Evolutionary conservation across 1,140 invertebrate species (phyloP).

Genomic region (Ips typographus): DNA sequence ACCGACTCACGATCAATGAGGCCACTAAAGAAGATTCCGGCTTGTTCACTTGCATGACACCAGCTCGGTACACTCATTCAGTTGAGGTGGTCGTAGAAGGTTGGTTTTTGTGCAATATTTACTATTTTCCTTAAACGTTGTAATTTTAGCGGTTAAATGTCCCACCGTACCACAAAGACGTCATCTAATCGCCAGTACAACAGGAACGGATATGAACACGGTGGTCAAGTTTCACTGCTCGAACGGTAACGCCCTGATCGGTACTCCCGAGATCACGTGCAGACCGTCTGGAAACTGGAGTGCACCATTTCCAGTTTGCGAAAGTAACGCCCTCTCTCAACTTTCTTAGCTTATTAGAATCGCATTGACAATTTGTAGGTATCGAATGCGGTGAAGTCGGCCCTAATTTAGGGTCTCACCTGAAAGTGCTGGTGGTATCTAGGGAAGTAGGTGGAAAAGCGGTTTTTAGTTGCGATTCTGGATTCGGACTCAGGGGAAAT

Average conservation of each 20-base stretch:
- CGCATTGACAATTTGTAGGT: constrained; percentile 52
- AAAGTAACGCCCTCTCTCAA: constrained; percentile 62
- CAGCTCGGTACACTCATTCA: constrained; percentile 74
- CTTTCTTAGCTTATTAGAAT: background rate
- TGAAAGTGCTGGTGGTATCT: constrained; percentile 70
- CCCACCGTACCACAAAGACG: constrained; percentile 66
- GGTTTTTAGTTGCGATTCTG: constrained; percentile 76
- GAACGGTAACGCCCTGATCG: constrained; percentile 80
- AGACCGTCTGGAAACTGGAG: constrained; percentile 84
- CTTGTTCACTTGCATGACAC: constrained; percentile 77
- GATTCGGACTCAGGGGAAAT: constrained; percentile 74
- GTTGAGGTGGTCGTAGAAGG: constrained; percentile 78
- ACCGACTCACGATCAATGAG: constrained; percentile 76
- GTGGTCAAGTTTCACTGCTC: constrained; percentile 73
- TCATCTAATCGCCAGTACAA: constrained; percentile 68
- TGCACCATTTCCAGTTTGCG: constrained; percentile 74
- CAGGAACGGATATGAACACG: constrained; percentile 72
- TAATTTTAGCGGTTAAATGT: constrained; percentile 70
- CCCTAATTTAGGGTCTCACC: constrained; percentile 54
- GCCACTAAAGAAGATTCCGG: constrained; percentile 79
- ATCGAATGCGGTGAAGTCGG: constrained; percentile 75
- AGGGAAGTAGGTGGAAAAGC: constrained; percentile 75
- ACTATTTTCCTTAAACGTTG: too few species aligned
- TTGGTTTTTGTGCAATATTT: too few species aligned
- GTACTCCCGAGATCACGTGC: constrained; percentile 70